A percentile compares a stretch with the other conserved stretches of the same genome.
Evolutionary conservation across 2,888 invertebrate species (phyloP).

Genomic region (Tillus elongatus): DNA sequence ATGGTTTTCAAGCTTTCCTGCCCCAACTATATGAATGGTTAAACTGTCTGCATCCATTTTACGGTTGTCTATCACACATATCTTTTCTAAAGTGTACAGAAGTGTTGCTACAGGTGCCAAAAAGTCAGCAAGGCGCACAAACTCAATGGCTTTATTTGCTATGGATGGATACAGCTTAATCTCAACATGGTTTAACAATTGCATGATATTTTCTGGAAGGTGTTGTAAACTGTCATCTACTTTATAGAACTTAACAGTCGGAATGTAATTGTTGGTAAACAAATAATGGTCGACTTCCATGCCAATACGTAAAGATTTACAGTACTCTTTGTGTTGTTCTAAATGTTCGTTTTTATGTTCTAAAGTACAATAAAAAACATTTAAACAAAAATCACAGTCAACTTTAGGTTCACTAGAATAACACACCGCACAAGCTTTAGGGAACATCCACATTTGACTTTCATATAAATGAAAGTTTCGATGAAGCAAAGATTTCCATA

Average conservation of each 20-base stretch:
- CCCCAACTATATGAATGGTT: slow-evolving; percentile 1
- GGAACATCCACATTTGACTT: slow-evolving; percentile 3
- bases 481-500: neutral
- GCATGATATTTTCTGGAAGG: neutral
- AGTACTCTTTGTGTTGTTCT: neutral
- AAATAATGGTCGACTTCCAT: neutral
- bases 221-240: neutral
- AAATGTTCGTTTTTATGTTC: neutral
- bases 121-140: neutral
- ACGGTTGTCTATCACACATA: neutral
- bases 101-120: neutral
- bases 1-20: neutral
- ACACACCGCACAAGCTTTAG: neutral
- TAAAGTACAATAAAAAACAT: neutral
- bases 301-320: neutral
- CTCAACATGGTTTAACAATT: neutral
- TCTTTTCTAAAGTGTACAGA: neutral
- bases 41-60: neutral
- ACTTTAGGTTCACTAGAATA: neutral
- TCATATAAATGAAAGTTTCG: neutral
- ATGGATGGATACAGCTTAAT: neutral
- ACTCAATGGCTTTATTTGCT: neutral
- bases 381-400: neutral
- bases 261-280: slow-evolving; percentile 1
- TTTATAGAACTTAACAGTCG: too few species aligned